Conservation (phyloP, 2,888 invertebrate genomes). For the Panorpa germanica region DNA sequence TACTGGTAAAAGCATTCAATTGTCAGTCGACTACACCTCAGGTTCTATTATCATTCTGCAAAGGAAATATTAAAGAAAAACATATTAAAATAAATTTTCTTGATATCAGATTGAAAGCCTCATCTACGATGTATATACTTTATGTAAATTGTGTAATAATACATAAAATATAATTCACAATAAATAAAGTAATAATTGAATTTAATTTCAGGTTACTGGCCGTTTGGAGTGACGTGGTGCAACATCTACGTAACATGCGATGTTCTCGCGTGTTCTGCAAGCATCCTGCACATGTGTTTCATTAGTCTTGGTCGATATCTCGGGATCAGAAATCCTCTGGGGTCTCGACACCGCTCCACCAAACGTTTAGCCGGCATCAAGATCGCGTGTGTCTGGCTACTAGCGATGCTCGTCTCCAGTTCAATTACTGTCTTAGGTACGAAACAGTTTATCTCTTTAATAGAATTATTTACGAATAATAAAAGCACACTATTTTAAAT, state of each 20-base stretch:
- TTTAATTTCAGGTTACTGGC: slow-evolving; percentile 67
- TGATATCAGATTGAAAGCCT: too few species aligned
- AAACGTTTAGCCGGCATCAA: slow-evolving; percentile 68
- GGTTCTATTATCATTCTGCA: too few species aligned
- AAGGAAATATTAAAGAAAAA: too few species aligned
- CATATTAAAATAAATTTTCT: too few species aligned
- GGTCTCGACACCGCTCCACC: slow-evolving; percentile 67
- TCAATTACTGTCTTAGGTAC: slow-evolving; percentile 70
- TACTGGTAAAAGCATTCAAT: too few species aligned
- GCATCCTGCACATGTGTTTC: slow-evolving; percentile 90
- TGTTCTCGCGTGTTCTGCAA: slow-evolving; percentile 85
- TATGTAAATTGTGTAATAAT: background rate
- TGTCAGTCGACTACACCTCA: too few species aligned
- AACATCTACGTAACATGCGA: slow-evolving; percentile 91
- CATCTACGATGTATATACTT: too few species aligned
- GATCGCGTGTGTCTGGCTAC: slow-evolving; percentile 81
- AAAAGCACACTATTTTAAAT: too few species aligned
- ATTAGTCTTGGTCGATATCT: slow-evolving; percentile 72
- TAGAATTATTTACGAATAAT: background rate
- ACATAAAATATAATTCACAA: background rate
- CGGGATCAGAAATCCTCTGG: slow-evolving; percentile 76
- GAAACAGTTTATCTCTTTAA: slow-evolving; percentile 15
- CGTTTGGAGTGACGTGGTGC: slow-evolving; percentile 81
- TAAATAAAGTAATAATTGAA: slow-evolving; percentile 2
- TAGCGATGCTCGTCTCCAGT: slow-evolving; percentile 75